Conservation (phyloP, 2,113 vertebrate genomes). For the Platysternon megacephalum region DNA sequence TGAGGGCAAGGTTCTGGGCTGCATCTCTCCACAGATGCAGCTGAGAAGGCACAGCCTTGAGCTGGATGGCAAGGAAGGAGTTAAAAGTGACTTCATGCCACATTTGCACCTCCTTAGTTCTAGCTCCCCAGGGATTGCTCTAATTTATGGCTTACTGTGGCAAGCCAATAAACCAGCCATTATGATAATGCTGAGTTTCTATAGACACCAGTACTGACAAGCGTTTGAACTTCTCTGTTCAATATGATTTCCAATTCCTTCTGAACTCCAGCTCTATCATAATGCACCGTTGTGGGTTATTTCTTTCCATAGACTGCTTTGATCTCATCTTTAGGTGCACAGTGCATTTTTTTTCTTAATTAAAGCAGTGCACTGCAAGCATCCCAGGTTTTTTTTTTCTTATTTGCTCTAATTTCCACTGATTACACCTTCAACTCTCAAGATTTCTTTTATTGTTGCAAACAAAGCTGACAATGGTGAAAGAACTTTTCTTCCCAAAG, state of each 20-base stretch:
- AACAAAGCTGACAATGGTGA: neutral
- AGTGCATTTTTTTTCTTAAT: neutral
- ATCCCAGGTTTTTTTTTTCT: neutral
- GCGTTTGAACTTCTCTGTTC: neutral
- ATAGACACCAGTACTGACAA: accelerated
- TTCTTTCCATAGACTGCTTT: neutral
- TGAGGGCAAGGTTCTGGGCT: neutral
- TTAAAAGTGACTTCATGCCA: neutral
- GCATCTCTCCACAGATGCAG: neutral
- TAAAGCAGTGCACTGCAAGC: neutral
- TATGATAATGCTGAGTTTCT: neutral
- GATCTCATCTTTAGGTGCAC: neutral
- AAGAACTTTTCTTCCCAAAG: neutral
- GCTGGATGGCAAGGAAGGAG: neutral
- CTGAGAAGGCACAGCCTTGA: neutral
- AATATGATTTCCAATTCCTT: accelerated
- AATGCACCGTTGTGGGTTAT: neutral
- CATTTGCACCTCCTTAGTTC: neutral
- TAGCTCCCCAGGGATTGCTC: neutral
- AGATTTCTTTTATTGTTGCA: neutral
- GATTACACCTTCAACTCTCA: neutral
- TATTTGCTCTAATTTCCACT: neutral
- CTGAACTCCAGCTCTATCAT: neutral
- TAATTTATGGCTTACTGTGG: neutral
- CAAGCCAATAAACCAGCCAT: neutral